Evolutionary conservation across 1,140 invertebrate species (phyloP).

Genomic region (Gonatopus flavifemur): DNA sequence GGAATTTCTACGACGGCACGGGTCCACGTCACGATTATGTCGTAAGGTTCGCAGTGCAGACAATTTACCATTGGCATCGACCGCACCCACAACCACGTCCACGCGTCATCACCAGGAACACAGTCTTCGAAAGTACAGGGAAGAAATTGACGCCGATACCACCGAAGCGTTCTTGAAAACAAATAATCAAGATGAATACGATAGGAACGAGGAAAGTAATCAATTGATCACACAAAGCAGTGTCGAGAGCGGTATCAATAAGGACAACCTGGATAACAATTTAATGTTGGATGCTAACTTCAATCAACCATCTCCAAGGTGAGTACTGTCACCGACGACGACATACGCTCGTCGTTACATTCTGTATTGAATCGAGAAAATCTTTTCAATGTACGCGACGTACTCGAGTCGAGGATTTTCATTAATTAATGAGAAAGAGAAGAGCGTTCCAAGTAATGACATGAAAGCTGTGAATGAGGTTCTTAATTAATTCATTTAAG

Average conservation of each 20-base stretch:
- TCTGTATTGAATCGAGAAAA: too few species aligned
- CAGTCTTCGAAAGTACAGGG: constrained; percentile 45
- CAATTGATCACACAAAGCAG: constrained; percentile 43
- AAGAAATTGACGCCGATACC: constrained; percentile 57
- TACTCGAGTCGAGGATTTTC: too few species aligned
- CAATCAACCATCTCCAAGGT: constrained; percentile 46
- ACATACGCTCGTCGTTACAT: too few species aligned
- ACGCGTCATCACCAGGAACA: constrained; percentile 38
- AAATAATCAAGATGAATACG: constrained; percentile 41
- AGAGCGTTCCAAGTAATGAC: too few species aligned
- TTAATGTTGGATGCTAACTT: constrained; percentile 36
- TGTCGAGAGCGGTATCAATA: constrained; percentile 41
- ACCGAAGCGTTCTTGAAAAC: constrained; percentile 49
- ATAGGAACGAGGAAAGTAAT: constrained; percentile 47
- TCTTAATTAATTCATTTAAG: too few species aligned
- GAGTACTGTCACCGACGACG: too few species aligned
- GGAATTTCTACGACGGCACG: constrained; percentile 71
- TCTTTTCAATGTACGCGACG: too few species aligned
- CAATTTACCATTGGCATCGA: constrained; percentile 58
- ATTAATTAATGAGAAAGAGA: too few species aligned
- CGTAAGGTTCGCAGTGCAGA: constrained; percentile 74
- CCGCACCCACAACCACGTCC: too few species aligned
- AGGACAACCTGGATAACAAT: constrained; percentile 36
- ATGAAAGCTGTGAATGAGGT: too few species aligned
- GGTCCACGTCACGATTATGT: constrained; percentile 75